Base-by-base conservation (phyloP, 2,113 vertebrate species). In the Saccopteryx bilineata region DNA sequence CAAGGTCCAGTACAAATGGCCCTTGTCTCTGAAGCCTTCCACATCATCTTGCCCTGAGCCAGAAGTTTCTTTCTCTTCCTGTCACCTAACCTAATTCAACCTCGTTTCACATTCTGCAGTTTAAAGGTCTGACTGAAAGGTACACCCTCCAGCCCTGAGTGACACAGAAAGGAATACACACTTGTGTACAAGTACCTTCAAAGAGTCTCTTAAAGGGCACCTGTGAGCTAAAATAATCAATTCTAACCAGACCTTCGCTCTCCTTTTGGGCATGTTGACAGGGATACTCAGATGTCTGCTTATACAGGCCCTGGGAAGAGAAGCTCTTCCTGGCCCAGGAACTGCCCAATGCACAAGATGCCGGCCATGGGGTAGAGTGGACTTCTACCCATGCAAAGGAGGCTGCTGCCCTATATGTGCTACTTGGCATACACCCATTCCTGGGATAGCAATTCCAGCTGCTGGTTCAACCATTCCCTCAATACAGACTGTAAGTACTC, bases 331-430 rank as follows among this genome's bases (percentile, higher is more conserved):
- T 31, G n/a, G 12, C 31, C 12, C 11, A 69, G 61, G 48, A 82
- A 75, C 1, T 21, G 5, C 39, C n/a, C 68, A 18, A 48, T 1
- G 23, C 23, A 84, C 17, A 31, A 24, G 28, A 82, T 10, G 50
- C 48, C 2, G 0, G 1, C 1, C 26, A 4, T 79, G 50, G 31
- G 72, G 19, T 15, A 14, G 24, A 48, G 24, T 0, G 0, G 8
- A 19, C 39, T 14, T n/a, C n/a, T 63, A 71, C 39, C 71, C 26
- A 0, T 31, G n/a, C 28, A 21, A 68, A 63, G n/a, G 21, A 0
- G 2, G 28, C 33, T 5, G 3, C 1, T 1, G 10, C 48, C n/a
- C 65, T 48, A 9, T 5, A 10, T 9, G 11, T 19, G n/a, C 48
- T 58, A 17, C 54, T 31, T 21, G 46, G 54, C 26, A 24, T 4